Conservation (phyloP, 2,888 invertebrate species). For the Lochmaea capreae region DNA sequence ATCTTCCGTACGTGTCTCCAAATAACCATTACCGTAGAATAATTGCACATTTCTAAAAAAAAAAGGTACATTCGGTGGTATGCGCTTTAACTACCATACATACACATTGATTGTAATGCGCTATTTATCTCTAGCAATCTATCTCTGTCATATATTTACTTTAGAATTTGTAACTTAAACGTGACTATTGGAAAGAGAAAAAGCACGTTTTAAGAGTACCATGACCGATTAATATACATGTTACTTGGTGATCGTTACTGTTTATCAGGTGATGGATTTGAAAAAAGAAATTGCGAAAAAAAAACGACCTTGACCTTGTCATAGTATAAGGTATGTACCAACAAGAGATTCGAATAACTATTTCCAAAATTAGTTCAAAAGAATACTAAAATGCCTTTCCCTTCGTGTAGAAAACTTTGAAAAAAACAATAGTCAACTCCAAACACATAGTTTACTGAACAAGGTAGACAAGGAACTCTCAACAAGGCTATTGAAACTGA, state of each 20-base stretch:
- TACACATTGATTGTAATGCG: not conserved
- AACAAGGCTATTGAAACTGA: no score
- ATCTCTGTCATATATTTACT: slow-evolving; percentile 21
- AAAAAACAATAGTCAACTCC: no score
- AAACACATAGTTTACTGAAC: no score
- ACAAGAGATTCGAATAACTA: no score
- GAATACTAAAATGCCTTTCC: no score
- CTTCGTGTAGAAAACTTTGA: no score
- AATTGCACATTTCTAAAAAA: slow-evolving; percentile 1
- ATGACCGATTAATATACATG: slow-evolving; percentile 15
- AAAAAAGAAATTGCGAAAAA: not conserved
- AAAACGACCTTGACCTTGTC: not conserved
- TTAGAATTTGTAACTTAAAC: slow-evolving; percentile 25
- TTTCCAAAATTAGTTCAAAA: no score
- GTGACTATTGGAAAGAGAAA: slow-evolving; percentile 21
- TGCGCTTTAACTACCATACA: not conserved
- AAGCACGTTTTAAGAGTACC: slow-evolving; percentile 18
- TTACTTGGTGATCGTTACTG: not conserved
- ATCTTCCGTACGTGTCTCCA: slow-evolving; percentile 13
- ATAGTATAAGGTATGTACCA: no score
- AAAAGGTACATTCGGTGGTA: not conserved
- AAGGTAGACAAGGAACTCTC: no score
- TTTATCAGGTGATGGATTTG: not conserved
- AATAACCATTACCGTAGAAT: slow-evolving; percentile 6
- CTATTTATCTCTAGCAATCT: not conserved